Evolutionary conservation across 2,888 invertebrate species (phyloP), one percentile per base, ranked within the genome.

Genomic region (Troglohyphantes excavatus): DNA sequence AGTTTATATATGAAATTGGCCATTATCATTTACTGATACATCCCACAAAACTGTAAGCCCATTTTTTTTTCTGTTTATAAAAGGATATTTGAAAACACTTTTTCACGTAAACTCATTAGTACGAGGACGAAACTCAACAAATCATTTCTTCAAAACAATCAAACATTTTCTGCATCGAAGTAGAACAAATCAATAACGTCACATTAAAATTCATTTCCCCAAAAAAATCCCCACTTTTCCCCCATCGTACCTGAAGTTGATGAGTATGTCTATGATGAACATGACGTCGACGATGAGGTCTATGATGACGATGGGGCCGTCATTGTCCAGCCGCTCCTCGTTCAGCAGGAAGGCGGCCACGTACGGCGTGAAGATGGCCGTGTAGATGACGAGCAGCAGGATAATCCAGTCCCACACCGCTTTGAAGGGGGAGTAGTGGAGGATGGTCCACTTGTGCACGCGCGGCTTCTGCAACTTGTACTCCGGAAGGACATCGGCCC

Each of bases 331-430:
- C 59, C 82, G 79, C 82, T 96, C 96, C 94, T 98, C 98, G 94
- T 97, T 97, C 92, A 99, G 96, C 93, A 99, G 95, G 95, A 99
- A 99, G 92, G 99, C 99, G 92, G 99, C 99, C 92, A 98, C 98
- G 94, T 99, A 99, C 59, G 99, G 99, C 92, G 99, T 99, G 94
- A 98, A 98, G 94, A 99, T 98, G 93, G 99, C 99, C 92, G 99
- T 99, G 95, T 99, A 99, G 95, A 99, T 97, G 93, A 99, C 99
- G 92, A 99, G 95, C 93, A 99, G 95, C 65, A 95, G 93, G 91
- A 99, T 98, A 93, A 99, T 96, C 99, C 99, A 99, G 95, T 99
- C 99, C 99, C 99, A 99, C 93, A 97, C 98, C 93, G 99, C 98
- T 95, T 98, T 98, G 95, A 98, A 99, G 92, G 98, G 98, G 93